phyloP scores from a whole-genome alignment of 2,113 vertebrate species.

The Rhinogobius similis region DNA sequence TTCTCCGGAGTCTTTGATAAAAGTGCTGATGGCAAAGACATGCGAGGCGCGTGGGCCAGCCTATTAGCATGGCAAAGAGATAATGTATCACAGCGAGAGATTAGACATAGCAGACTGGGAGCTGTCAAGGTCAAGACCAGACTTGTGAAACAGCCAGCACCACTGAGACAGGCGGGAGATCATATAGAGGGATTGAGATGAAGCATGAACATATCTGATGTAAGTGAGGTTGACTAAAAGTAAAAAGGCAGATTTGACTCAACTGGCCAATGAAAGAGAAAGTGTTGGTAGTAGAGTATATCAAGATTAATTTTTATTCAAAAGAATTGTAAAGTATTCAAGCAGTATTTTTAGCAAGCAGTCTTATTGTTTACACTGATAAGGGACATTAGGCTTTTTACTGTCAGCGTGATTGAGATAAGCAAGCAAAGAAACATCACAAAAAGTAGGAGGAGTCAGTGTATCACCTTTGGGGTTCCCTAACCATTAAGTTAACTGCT shows the following conservation, averaged over 20 bases:
- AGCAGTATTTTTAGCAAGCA: not conserved
- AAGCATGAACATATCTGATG: constrained; percentile 30
- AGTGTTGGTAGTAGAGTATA: not conserved
- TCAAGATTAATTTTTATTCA: constrained; percentile 40
- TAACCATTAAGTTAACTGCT: too few species aligned
- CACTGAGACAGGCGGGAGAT: constrained; percentile 41
- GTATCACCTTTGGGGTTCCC: too few species aligned
- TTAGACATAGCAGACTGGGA: constrained; percentile 74
- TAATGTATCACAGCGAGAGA: constrained; percentile 76
- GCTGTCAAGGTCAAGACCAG: constrained; percentile 79
- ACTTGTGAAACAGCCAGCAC: constrained; percentile 71
- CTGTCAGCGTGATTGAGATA: too few species aligned
- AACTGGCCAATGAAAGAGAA: constrained; percentile 14
- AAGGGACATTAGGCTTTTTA: too few species aligned
- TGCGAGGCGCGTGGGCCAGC: constrained; percentile 50
- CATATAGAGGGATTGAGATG: constrained; percentile 30
- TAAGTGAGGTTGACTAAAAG: constrained; percentile 25
- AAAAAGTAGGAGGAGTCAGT: too few species aligned
- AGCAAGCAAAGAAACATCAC: too few species aligned
- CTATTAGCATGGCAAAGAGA: constrained; percentile 80
- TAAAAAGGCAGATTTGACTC: constrained; percentile 13
- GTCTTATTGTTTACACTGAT: too few species aligned
- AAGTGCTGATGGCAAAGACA: constrained; percentile 73
- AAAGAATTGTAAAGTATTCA: not conserved
- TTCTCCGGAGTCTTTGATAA: constrained; percentile 75